Base-by-base conservation (phyloP, 2,888 invertebrate species). In the Lucinisca nassula region DNA sequence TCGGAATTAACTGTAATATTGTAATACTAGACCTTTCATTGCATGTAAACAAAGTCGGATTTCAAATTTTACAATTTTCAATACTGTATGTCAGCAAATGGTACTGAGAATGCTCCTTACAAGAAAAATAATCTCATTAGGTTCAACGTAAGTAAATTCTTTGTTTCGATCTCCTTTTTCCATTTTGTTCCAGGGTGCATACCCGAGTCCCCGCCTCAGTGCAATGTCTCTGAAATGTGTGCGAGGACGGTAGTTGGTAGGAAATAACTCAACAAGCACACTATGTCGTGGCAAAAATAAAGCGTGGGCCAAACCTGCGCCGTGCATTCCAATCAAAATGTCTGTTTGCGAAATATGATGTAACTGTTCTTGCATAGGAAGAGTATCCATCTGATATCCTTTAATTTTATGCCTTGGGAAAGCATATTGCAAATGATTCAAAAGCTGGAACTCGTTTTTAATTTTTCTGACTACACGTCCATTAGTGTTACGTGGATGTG, bases 281-380 rank as follows among this genome's bases (percentile, higher is more conserved):
- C 92, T 92, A 51, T 93, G 92, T n/a, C 87, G 83, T 0, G 95
- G 95, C n/a, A 96, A 87, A 78, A 96, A 95, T 21, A 95, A 75
- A 1, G 95, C 89, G 73, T 95, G 94, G 0, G 95, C 93, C 32
- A 96, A 86, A 8, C 95, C 96, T 2, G 96, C 96, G 6, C 96
- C 96, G 61, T 96, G 96, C 95, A 96, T 95, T 3, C 96, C 96
- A 0, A 96, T 90, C 24, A 96, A 84, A 70, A 96, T 92, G 87
- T 96, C 95, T 0, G 95, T 93, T 6, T 88, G 79, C 0, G 92
- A 30, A 6, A 95, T 90, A 4, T 88, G 37, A 38, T 92, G 51
- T 38, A 96, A 88, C 89, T 96, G 96, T 21, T 93, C 76, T n/a
- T 85, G 58, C 90, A 96, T 92, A 10, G 88, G 49, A 80, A 94